Base-by-base conservation (phyloP, 1,140 invertebrate species). In the Hyles euphorbiae region DNA sequence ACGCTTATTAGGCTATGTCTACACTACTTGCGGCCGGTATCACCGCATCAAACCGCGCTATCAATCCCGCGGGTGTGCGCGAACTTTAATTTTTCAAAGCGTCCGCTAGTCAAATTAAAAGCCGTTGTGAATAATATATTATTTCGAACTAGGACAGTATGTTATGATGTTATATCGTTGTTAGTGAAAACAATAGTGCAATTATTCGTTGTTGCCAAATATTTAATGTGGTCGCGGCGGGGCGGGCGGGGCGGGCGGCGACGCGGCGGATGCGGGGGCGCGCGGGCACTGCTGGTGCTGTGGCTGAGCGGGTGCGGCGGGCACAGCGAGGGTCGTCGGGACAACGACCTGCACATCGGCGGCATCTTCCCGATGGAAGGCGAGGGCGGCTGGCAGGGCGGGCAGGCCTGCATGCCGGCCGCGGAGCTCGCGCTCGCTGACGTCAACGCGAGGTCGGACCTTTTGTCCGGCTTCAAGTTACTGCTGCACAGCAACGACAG, bases 321-420 rank as follows among this genome's bases (percentile, higher is more conserved):
- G 32, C 73, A 74, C 57, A 73, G 81, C 62, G 81, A 83, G 51
- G 76, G 74, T 7, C 71, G 76, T 47, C 71, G 77, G 44, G 88
- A 90, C 68, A 91, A 93, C 68, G 90, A 91, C 68, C 90, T 99
- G 61, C 97, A 99, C 86, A 98, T 99, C 83, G 98, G 97, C 51
- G 98, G 97, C 22, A 98, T 99, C 69, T 99, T 99, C 90, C 98
- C 98, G 3, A 99, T 99, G 85, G 94, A 92, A 56, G 97, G 97
- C 8, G 94, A 97, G 78, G 98, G 97, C 55, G 97, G 98, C 56
- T 98, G 98, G 97, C 94, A 98, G 83, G 96, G 97, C 57, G 96
- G 97, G 9, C 96, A 97, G 91, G 96, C 96, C 2, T 98, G 97
- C 81, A 95, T 96, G 92, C 98, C 98, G 48, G 98, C 98, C 12